Evolutionary conservation across 2,888 invertebrate species (phyloP).

Genomic region (Microctonus hyperodae): DNA sequence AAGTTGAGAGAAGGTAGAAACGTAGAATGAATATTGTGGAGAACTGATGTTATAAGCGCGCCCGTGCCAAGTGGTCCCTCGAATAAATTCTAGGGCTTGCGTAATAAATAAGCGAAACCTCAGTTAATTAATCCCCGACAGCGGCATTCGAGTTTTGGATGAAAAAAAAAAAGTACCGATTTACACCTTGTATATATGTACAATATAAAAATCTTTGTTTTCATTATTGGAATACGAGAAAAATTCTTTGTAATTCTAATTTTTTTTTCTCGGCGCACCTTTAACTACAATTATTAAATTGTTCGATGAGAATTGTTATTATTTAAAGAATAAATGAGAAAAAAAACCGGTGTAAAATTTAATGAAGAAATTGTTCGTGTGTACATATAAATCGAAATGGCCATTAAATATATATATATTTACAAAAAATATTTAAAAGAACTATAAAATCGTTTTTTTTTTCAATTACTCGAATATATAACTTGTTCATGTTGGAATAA

Average conservation of each 20-base stretch:
- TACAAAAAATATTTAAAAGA: too few relatives aligned
- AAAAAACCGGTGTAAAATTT: background rate
- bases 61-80: constrained; percentile 39
- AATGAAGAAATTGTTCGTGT: background rate
- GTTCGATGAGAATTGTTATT: background rate
- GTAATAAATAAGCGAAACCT: constrained; percentile 40
- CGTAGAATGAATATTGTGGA: background rate
- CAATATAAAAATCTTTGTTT: background rate
- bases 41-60: background rate
- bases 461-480: too few relatives aligned
- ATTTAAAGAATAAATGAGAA: too few relatives aligned
- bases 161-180: background rate
- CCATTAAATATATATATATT: too few relatives aligned
- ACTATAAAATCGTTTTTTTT: too few relatives aligned
- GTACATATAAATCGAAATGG: too few relatives aligned
- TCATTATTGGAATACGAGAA: background rate
- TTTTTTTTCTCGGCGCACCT: background rate
- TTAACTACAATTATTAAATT: background rate
- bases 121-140: background rate
- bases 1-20: background rate
- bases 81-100: constrained; percentile 55
- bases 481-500: too few relatives aligned
- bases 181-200: background rate
- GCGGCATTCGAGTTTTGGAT: background rate
- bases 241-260: too few relatives aligned